These are phyloP conservation scores for Alfaro cultratus DNA, from an alignment of 2,797 vertebrate genomes.

Conservation along the genomic window DNA sequence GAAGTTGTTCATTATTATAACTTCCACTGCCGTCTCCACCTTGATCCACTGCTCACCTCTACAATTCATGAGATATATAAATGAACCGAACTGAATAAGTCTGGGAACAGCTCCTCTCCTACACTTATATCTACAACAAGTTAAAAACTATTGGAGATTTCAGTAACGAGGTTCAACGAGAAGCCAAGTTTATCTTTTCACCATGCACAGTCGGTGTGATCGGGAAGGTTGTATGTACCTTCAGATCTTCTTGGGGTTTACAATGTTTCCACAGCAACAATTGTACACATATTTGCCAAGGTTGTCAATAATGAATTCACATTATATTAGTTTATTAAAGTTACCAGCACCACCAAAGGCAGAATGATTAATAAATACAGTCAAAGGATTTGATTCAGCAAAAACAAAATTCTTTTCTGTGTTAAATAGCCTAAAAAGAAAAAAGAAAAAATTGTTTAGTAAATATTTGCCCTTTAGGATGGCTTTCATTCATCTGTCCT, in stretches of 20 bases:
- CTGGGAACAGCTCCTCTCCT: not conserved
- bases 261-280: not conserved
- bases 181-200: not conserved
- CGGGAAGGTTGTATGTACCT: not conserved
- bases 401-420: not conserved
- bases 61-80: not conserved
- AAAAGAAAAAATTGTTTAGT: not conserved
- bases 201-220: not conserved
- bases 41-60: too few relatives aligned
- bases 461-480: not conserved
- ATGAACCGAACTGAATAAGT: not conserved
- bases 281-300: not conserved
- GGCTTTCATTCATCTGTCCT: slow-evolving; percentile 14
- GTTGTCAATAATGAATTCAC: not conserved
- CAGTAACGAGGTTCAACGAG: not conserved
- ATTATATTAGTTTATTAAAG: not conserved
- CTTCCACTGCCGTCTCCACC: too few relatives aligned
- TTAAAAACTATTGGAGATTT: not conserved
- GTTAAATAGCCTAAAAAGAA: not conserved
- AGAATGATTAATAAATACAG: not conserved
- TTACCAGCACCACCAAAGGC: not conserved
- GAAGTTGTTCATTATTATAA: not conserved
- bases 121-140: not conserved
- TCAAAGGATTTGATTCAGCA: not conserved
- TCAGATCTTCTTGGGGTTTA: not conserved